Base-by-base conservation (phyloP, 2,113 vertebrate species). In the Channa argus region DNA sequence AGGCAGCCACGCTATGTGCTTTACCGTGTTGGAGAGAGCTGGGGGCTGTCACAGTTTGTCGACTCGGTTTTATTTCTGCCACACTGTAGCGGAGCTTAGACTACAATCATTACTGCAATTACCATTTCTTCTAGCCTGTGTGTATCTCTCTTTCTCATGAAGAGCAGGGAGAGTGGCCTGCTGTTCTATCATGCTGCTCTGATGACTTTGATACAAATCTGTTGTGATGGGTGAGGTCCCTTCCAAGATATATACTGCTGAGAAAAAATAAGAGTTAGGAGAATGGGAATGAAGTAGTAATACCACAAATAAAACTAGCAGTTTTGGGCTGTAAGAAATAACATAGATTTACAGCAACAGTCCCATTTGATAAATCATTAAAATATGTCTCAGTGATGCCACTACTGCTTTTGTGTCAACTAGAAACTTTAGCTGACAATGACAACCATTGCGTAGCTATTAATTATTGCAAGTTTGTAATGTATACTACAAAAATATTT, bases 141-240 rank as follows among this genome's bases (percentile, higher is more conserved):
- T 68, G 53, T 73, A 60, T 53, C 50, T 37, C 45, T 45, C 43
- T 14, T 14, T 60, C 43, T 45, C 43, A 71, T 37, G 15, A 61
- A 59, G n/a, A 59, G 34, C 13, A 65, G 15, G 37, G 58, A 77
- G 46, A 43, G 14, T 45, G 34, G 65, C 80, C 75, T 65, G 62
- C 78, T 77, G 79, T 62, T 77, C 45, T 3, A 82, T 73, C 65
- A 78, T 15, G 4, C 58, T 69, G 55, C 60, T 75, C 67, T 53
- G 70, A 82, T 54, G 65, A 81, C 77, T 90, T 77, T 77, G 54
- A 89, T 78, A 81, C 63, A 88, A 86, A 86, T 86, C 44, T 58
- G 50, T 56, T 76, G 13, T 83, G 72, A 89, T 76, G 67, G 71
- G 45, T 64, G 71, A 71, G 69, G 71, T 82, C 71, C 55, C 78